phyloP scores from a whole-genome alignment of 1,140 invertebrate species.

The Penaeus indicus region DNA sequence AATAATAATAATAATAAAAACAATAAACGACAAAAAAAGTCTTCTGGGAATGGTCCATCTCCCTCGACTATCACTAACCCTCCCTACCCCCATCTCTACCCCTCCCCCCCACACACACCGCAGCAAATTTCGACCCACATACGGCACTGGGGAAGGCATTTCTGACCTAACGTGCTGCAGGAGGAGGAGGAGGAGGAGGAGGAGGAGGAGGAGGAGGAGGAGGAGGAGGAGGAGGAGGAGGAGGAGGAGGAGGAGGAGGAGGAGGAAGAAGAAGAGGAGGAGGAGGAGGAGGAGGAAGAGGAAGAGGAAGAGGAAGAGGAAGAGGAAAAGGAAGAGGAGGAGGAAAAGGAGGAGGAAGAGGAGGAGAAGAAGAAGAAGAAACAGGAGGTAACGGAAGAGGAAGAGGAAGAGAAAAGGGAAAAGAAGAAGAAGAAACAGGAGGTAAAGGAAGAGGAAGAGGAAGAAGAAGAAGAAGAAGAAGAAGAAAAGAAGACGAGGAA shows the following conservation, averaged over 20 bases:
- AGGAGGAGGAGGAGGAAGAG: not conserved
- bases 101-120: too few relatives aligned
- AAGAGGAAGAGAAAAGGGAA: not conserved
- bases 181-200: not conserved
- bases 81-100: too few relatives aligned
- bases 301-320: too few relatives aligned
- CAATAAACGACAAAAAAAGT: too few relatives aligned
- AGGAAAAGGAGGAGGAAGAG: not conserved
- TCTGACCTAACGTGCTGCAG: not conserved
- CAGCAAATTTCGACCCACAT: too few relatives aligned
- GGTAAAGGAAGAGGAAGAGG: not conserved
- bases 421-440: not conserved
- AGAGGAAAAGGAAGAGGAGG: not conserved
- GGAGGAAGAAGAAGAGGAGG: not conserved
- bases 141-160: too few relatives aligned
- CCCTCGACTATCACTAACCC: too few relatives aligned
- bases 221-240: not conserved
- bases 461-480: not conserved
- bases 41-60: too few relatives aligned
- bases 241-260: not conserved
- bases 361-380: not conserved
- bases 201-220: conserved; percentile 17
- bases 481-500: not conserved
- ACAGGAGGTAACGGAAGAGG: too few relatives aligned
- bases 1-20: too few relatives aligned